Conservation (phyloP, 2,113 vertebrate genomes). For the Piaya cayana region DNA sequence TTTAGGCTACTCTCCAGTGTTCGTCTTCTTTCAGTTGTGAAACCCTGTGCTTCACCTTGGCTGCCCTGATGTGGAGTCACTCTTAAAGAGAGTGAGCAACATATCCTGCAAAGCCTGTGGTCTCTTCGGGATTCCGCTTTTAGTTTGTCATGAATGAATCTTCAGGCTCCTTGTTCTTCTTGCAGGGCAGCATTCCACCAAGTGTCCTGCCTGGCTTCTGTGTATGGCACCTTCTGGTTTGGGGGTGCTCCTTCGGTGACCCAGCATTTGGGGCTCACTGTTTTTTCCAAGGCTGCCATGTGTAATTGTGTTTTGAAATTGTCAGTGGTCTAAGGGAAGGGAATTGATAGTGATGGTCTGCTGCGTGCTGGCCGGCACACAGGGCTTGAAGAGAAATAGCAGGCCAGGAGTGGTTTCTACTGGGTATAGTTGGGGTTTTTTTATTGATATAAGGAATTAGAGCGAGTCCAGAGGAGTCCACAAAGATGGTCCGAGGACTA, state of each 20-base stretch:
- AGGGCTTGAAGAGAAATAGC: neutral
- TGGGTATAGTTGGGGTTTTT: neutral
- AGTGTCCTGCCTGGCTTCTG: neutral
- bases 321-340: neutral
- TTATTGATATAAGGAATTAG: neutral
- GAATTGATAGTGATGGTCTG: neutral
- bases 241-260: neutral
- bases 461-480: too few species aligned
- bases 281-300: neutral
- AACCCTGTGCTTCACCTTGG: neutral
- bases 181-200: neutral
- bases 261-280: accelerated
- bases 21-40: neutral
- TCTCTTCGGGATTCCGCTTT: neutral
- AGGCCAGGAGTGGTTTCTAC: neutral
- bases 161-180: neutral
- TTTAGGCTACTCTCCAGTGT: neutral
- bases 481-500: too few species aligned
- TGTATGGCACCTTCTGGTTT: neutral
- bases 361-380: neutral
- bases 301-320: neutral
- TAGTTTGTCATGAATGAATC: neutral
- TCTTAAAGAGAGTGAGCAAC: neutral
- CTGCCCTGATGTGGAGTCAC: neutral
- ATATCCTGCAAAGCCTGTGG: neutral